Base-by-base conservation (phyloP, 1,140 invertebrate genomes). In the Medauroidea extradentata region DNA sequence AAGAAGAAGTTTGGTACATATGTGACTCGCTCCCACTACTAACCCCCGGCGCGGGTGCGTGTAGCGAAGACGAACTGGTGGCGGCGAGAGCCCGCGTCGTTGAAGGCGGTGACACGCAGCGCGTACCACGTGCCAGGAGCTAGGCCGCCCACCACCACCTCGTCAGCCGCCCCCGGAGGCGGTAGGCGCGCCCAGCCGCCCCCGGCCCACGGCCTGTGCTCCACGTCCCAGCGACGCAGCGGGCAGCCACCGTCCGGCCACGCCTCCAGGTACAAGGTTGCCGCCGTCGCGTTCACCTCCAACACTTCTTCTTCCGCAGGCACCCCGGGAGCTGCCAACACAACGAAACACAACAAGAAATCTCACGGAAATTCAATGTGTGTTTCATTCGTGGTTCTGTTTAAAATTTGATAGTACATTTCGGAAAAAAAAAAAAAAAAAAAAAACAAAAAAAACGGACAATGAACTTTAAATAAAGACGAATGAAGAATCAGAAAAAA, bases 11-110 rank as follows among this genome's bases (percentile, higher is more conserved):
- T n/a, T n/a, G n/a, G n/a, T n/a, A n/a, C n/a, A n/a, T n/a, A n/a
- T n/a, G n/a, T n/a, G n/a, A n/a, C n/a, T n/a, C n/a, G n/a, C n/a
- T n/a, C n/a, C n/a, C 29, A 4, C 73, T 68, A 65, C 78, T 78
- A 69, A 87, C 86, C 84, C 69, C 91, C 91, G 64, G 82, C 83
- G 41, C 86, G 77, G 11, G 87, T 89, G 13, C 89, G 83, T 5
- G 91, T 94, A 3, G 88, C 85, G 70, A 93, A 91, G 70, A 89
- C 84, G 75, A 89, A 90, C 52, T 85, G 82, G 27, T 82, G 83
- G 19, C 81, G 79, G 0, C 85, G 84, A 43, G 79, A 80, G 0
- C 90, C 91, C n/a, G 91, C 90, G 55, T 90, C 89, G 68, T 88
- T 93, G 62, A 86, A 82, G 0, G 89, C 91, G 1, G 85, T 85